Base-by-base conservation (phyloP, 2,797 vertebrate species). In the Spinus olivaceus region DNA sequence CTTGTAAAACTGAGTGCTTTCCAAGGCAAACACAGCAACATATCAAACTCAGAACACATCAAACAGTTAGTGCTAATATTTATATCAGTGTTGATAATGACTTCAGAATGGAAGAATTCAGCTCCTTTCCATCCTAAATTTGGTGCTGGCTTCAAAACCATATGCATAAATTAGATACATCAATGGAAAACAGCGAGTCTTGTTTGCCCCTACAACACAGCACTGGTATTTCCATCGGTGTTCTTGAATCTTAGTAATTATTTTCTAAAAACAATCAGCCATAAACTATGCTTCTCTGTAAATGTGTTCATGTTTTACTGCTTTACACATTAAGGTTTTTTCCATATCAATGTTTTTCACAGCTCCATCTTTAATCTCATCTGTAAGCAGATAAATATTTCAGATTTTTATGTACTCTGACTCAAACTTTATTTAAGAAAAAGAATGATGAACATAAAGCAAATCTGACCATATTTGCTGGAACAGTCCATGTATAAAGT, bases 1-100 rank as follows among this genome's bases (percentile, higher is more conserved):
- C 93, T 95, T 95, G 84, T 95, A 96, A 97, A 98, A 97, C 63
- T 35, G 66, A 91, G 60, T 65, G 72, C 56, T 92, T 95, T 93
- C 91, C 51, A 24, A 72, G 92, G 83, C 88, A 94, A 97, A 83
- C 32, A 91, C 67, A 96, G 96, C 91, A 97, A 94, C 78, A 81
- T 81, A 97, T 92, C 94, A 81, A 88, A 96, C 79, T 91, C 82
- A 95, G 96, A 96, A 94, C 77, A 96, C 72, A 90, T 20, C 37
- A 85, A 79, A 66, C 27, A 35, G 8, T 23, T 61, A 39, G 51
- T 39, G 24, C 35, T 86, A 97, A 96, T 96, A 94, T 95, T 97
- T 96, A 92, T 91, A 96, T 95, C 94, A 88, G 94, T 61, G 71
- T 72, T 64, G 72, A 90, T 67, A 82, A 93, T 70, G 82, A 95